These are phyloP conservation scores for Gnatocerus cornutus DNA, from an alignment of 2,888 invertebrate species.

Conservation along the genomic window DNA sequence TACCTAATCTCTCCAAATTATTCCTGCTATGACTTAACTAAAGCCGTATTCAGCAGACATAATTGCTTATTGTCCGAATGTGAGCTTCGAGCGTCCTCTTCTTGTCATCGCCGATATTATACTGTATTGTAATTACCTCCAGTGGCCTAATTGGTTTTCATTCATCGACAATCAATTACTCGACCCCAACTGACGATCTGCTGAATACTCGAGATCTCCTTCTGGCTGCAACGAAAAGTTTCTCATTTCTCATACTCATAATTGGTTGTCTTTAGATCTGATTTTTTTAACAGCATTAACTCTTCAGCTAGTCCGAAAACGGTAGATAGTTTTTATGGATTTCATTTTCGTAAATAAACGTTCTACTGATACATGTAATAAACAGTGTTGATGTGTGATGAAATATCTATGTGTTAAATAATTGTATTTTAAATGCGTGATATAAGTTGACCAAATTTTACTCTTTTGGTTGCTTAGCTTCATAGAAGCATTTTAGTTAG, in stretches of 20 bases:
- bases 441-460: constrained; percentile 33
- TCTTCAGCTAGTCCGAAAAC: neutral
- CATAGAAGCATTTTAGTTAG: constrained; percentile 14
- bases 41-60: constrained; percentile 44
- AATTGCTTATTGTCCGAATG: constrained; percentile 31
- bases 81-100: constrained; percentile 7
- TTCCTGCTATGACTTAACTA: constrained; percentile 31
- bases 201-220: constrained; percentile 13
- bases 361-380: constrained; percentile 11
- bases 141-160: constrained; percentile 22
- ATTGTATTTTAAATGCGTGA: constrained; percentile 42
- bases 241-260: constrained; percentile 1
- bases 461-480: constrained; percentile 27
- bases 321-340: neutral
- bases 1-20: constrained; percentile 35
- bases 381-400: constrained; percentile 38
- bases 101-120: neutral
- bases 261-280: constrained; percentile 10
- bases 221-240: constrained; percentile 23
- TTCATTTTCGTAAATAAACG: constrained; percentile 23
- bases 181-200: constrained; percentile 10
- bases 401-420: constrained; percentile 37
- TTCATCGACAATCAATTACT: constrained; percentile 37
- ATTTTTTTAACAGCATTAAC: constrained; percentile 2
- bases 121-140: neutral